phyloP scores from a whole-genome alignment of 1,140 invertebrate species.

The Drosophila parabipectinata region DNA sequence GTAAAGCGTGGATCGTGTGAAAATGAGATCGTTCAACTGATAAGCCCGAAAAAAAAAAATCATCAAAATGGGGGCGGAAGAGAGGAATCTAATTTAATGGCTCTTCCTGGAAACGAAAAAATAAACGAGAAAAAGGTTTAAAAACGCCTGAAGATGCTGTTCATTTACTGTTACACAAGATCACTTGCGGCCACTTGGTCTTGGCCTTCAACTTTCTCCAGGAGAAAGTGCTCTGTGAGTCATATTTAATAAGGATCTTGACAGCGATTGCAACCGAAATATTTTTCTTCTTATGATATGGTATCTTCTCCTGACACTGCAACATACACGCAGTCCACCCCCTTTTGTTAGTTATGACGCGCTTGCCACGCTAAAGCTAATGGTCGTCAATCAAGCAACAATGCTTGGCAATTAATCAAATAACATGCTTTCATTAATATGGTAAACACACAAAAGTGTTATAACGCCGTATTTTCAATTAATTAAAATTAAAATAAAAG shows the following conservation, averaged over 20 bases:
- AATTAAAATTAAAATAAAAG: constrained; percentile 9
- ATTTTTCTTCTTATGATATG: background rate
- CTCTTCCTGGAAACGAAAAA: background rate
- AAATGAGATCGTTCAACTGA: constrained; percentile 56
- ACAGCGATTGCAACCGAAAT: constrained; percentile 3
- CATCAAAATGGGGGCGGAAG: background rate
- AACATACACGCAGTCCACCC: background rate
- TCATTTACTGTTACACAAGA: background rate
- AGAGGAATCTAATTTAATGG: constrained; percentile 6
- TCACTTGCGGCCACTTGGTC: background rate
- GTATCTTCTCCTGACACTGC: background rate
- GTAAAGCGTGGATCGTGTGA: constrained; percentile 51
- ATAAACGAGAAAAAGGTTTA: background rate
- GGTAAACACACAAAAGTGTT: constrained; percentile 5
- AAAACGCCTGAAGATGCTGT: background rate
- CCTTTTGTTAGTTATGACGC: background rate
- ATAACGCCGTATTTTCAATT: constrained; percentile 7
- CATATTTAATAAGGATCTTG: constrained; percentile 49
- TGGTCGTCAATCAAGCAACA: constrained; percentile 1
- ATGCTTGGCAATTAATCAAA: constrained; percentile 2
- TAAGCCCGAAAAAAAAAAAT: constrained; percentile 6
- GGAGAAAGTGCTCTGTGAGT: constrained; percentile 35
- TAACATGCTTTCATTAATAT: constrained; percentile 5
- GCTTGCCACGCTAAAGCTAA: background rate
- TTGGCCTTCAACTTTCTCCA: constrained; percentile 26